Evolutionary conservation across 1,140 invertebrate genomes (phyloP).

Genomic region (Drosophila nebulosa): DNA sequence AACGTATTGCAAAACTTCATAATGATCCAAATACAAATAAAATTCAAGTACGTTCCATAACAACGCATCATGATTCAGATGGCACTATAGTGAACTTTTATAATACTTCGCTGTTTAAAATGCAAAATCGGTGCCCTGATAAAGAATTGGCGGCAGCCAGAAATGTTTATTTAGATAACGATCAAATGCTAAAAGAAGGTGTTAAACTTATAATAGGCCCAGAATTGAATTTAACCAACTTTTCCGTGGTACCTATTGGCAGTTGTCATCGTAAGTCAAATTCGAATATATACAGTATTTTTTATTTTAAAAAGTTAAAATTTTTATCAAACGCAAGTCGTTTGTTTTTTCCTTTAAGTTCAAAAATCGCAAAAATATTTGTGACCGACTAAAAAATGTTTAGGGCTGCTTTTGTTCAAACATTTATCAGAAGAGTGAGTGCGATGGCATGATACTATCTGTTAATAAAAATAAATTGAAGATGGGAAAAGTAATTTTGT

Average conservation of each 20-base stretch:
- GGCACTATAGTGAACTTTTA: slow-evolving; percentile 81
- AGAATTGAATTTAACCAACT: slow-evolving; percentile 87
- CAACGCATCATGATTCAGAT: slow-evolving; percentile 63
- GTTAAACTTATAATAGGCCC: slow-evolving; percentile 88
- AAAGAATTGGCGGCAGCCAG: slow-evolving; percentile 87
- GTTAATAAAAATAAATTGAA: no score
- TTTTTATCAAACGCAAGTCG: no score
- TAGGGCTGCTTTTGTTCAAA: no score
- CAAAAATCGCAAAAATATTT: no score
- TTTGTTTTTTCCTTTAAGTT: no score
- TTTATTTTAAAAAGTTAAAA: no score
- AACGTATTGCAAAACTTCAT: slow-evolving; percentile 89
- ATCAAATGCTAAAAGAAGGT: slow-evolving; percentile 84
- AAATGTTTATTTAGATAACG: slow-evolving; percentile 86
- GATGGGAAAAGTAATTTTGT: no score
- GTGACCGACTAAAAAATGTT: no score
- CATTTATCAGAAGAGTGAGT: no score
- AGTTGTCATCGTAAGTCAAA: slow-evolving; percentile 85
- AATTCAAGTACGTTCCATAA: slow-evolving; percentile 85
- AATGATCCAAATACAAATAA: slow-evolving; percentile 87
- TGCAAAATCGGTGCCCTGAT: slow-evolving; percentile 87
- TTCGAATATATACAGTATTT: neutral
- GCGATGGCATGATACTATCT: no score
- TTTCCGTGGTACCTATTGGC: slow-evolving; percentile 87
- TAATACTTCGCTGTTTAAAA: slow-evolving; percentile 85